Evolutionary conservation across 2,797 vertebrate genomes (phyloP).

Genomic region (Poeciliopsis presidionis): DNA sequence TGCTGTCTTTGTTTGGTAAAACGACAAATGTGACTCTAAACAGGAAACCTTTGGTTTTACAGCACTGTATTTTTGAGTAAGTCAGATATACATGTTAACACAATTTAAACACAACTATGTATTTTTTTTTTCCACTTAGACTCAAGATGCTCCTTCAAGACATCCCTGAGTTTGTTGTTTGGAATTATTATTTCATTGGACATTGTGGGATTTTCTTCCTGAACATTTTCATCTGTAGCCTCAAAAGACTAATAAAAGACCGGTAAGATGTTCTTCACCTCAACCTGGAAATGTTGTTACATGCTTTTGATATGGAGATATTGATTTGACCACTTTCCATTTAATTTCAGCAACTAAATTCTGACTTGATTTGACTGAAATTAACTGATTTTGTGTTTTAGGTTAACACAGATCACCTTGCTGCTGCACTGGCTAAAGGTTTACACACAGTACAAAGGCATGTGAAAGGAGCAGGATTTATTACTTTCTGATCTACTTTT

Average conservation of each 20-base stretch:
- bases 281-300: not conserved
- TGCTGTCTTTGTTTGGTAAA: not conserved
- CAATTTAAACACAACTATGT: not conserved
- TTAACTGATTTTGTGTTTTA: constrained; percentile 31
- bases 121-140: constrained; percentile 40
- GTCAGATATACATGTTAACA: not conserved
- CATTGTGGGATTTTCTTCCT: constrained; percentile 55
- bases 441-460: not conserved
- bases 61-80: not conserved
- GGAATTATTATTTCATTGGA: constrained; percentile 63
- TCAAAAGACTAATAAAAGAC: constrained; percentile 58
- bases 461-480: not conserved
- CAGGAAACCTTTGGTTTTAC: not conserved
- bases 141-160: constrained; percentile 35
- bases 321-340: not conserved
- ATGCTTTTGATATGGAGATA: not conserved
- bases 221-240: constrained; percentile 41
- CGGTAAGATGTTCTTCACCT: constrained; percentile 48
- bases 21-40: not conserved
- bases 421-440: constrained; percentile 45
- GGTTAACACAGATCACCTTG: constrained; percentile 34
- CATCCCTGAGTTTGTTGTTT: constrained; percentile 38
- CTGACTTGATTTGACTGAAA: not conserved
- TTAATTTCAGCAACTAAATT: not conserved
- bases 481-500: not conserved